Percentiles rank a stretch among this genome's conserved stretches.
phyloP scores from a whole-genome alignment of 1,140 invertebrate species.

The Drosophila seguyi region DNA sequence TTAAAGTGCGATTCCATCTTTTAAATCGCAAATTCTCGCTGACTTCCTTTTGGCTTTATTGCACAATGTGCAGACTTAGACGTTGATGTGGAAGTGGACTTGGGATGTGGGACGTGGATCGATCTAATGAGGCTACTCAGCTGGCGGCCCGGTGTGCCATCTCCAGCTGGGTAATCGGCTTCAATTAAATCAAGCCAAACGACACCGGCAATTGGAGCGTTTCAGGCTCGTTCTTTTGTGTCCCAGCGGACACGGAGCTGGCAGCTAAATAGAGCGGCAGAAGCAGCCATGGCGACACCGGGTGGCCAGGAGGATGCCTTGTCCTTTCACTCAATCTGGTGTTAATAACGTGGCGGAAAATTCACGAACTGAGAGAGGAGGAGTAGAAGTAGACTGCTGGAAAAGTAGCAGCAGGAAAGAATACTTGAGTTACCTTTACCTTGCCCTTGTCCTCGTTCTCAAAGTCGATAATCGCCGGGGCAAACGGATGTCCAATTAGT shows the following conservation, averaged over 20 bases:
- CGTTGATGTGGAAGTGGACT: not conserved
- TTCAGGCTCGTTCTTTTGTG: constrained; percentile 57
- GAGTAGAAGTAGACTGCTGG: constrained; percentile 14
- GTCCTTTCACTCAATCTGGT: constrained; percentile 66
- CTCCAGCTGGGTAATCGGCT: constrained; percentile 78
- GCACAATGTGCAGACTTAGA: not conserved
- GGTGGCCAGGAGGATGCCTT: constrained; percentile 9
- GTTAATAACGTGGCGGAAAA: constrained; percentile 74
- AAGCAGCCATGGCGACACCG: constrained; percentile 32
- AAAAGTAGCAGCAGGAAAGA: constrained; percentile 32
- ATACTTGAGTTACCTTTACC: constrained; percentile 49
- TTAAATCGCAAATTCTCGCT: not conserved
- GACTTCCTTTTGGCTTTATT: not conserved
- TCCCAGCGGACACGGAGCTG: constrained; percentile 22
- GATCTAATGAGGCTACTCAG: constrained; percentile 73
- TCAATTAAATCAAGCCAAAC: constrained; percentile 78
- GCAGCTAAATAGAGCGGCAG: constrained; percentile 28
- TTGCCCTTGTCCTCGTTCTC: constrained; percentile 25
- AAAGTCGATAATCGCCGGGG: constrained; percentile 70
- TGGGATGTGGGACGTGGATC: constrained; percentile 17
- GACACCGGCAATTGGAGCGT: constrained; percentile 74
- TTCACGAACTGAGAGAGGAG: constrained; percentile 29
- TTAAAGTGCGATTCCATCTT: not conserved
- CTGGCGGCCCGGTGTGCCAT: constrained; percentile 36
- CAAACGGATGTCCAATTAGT: constrained; percentile 83